Evolutionary conservation across 2,797 vertebrate species (phyloP).

Genomic region (Eurystomus glaucurus): DNA sequence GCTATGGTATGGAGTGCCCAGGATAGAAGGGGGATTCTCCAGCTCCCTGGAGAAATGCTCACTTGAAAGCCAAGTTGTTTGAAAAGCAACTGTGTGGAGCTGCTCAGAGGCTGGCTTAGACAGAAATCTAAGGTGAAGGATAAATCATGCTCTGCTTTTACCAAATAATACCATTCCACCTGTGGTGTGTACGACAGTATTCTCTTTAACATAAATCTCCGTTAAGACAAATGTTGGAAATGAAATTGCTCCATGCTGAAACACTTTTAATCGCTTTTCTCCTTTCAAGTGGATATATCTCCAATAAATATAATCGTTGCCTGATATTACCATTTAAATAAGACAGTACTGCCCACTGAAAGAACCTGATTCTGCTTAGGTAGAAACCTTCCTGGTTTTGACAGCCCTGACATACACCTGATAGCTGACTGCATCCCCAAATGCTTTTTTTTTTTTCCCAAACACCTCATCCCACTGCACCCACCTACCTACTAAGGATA

Average conservation of each 20-base stretch:
- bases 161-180: not conserved
- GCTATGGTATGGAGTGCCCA: not conserved
- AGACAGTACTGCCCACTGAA: not conserved
- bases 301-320: not conserved
- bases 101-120: not conserved
- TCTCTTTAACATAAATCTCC: not conserved
- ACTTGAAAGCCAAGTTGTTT: not conserved
- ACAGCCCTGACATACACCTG: not conserved
- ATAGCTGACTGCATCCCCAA: not conserved
- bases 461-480: not conserved
- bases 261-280: not conserved
- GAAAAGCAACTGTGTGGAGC: not conserved
- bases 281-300: not conserved
- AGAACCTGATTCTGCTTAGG: not conserved
- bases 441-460: not conserved
- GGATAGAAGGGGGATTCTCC: not conserved
- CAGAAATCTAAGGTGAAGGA: not conserved
- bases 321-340: slow-evolving; percentile 8
- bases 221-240: not conserved
- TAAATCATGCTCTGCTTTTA: slow-evolving; percentile 1
- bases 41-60: not conserved
- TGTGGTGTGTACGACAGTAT: not conserved
- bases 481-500: not conserved
- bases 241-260: not conserved
- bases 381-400: not conserved